Conservation (phyloP, 2,797 vertebrate genomes). For the Buceros bicornis region DNA sequence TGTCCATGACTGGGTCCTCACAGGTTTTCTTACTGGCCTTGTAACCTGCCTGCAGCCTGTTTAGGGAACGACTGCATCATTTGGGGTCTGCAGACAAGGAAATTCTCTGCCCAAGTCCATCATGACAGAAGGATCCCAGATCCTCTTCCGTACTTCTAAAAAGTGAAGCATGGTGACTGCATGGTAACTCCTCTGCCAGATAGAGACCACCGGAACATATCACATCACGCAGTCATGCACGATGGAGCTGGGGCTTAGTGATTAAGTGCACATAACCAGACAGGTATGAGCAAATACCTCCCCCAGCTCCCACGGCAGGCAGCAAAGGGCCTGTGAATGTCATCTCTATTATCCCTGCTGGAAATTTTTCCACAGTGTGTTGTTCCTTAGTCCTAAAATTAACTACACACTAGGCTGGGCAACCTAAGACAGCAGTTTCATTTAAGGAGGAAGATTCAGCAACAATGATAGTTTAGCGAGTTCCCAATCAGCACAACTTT, state of each 20-base stretch:
- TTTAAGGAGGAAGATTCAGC: not conserved
- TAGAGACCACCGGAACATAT: not conserved
- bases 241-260: not conserved
- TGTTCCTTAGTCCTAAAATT: not conserved
- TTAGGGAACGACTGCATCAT: not conserved
- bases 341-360: not conserved
- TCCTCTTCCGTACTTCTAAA: not conserved
- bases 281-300: not conserved
- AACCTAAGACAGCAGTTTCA: not conserved
- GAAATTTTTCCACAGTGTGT: not conserved
- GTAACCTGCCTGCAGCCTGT: not conserved
- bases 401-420: not conserved
- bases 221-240: not conserved
- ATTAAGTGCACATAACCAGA: not conserved
- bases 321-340: not conserved
- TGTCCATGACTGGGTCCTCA: not conserved
- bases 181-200: not conserved
- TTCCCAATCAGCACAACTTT: not conserved
- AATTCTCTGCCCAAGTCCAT: not conserved
- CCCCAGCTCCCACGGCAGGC: not conserved
- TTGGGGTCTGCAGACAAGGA: not conserved
- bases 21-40: not conserved
- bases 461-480: not conserved
- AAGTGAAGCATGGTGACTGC: not conserved
- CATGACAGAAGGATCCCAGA: not conserved